These are phyloP conservation scores for Dorcus hopei DNA, from an alignment of 2,888 invertebrate genomes.

Conservation along the genomic window DNA sequence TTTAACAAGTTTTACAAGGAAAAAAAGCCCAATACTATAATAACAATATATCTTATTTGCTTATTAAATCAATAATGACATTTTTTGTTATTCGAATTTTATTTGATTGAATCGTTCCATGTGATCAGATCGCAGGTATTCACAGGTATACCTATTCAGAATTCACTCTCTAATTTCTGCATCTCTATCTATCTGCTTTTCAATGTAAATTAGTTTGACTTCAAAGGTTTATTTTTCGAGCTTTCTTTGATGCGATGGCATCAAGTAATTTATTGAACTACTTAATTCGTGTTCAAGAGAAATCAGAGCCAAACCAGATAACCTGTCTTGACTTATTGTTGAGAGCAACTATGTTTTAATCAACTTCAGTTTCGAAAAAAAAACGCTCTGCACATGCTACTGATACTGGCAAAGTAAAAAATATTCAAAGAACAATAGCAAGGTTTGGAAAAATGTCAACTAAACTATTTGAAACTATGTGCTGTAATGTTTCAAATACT, in stretches of 20 bases:
- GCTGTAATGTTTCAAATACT: no score
- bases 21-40: no score
- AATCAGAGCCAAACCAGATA: conserved; percentile 10
- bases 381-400: conserved; percentile 21
- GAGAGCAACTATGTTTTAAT: conserved; percentile 22
- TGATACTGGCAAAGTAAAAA: conserved; percentile 23
- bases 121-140: no score
- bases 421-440: conserved; percentile 20
- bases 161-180: no score
- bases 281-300: conserved; percentile 3
- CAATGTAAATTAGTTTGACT: neutral
- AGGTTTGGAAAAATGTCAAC: conserved; percentile 18
- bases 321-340: conserved; percentile 22
- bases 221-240: neutral
- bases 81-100: no score
- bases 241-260: neutral
- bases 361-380: conserved; percentile 24
- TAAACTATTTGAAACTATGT: no score
- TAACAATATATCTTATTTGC: no score
- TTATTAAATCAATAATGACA: no score
- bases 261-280: neutral
- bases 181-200: no score
- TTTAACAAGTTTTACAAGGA: no score
- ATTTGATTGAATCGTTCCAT: no score
- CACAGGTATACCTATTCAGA: no score